These are phyloP conservation scores for Bergia puertoricense DNA, from an alignment of 92 coral and sea anemone species.

Conservation along the genomic window DNA sequence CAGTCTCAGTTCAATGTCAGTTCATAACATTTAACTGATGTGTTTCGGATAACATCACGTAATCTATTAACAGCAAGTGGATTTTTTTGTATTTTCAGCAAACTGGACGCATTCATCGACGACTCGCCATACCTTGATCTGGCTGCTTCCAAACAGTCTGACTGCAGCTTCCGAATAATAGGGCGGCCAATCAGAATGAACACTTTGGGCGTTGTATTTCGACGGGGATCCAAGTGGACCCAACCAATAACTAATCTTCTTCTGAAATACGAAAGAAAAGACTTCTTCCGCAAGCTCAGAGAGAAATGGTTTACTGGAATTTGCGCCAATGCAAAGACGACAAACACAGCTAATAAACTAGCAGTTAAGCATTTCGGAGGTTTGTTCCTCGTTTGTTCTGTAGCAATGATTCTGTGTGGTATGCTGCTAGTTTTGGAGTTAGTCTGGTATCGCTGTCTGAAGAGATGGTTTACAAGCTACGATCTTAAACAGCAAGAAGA, in stretches of 20 bases:
- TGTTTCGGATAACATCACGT: too few species aligned
- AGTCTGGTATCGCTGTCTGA: constrained; percentile 42
- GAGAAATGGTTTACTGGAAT: constrained; percentile 72
- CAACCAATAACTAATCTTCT: constrained; percentile 62
- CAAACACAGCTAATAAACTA: constrained; percentile 48
- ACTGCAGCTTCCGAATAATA: constrained; percentile 66
- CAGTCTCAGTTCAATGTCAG: too few species aligned
- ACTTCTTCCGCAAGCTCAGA: constrained; percentile 61
- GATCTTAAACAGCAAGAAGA: not conserved
- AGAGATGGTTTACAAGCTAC: constrained; percentile 15
- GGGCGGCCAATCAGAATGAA: constrained; percentile 66
- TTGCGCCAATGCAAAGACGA: constrained; percentile 47
- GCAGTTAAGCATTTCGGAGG: constrained; percentile 65
- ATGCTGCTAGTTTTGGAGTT: constrained; percentile 49
- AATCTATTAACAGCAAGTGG: not conserved
- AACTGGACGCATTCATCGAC: constrained; percentile 72
- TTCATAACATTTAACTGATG: too few species aligned
- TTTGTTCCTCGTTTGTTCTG: constrained; percentile 48
- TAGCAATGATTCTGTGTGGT: constrained; percentile 43
- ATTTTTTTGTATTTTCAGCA: constrained; percentile 36
- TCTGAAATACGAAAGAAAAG: constrained; percentile 64
- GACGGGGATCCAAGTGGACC: constrained; percentile 67
- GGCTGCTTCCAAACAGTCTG: constrained; percentile 72
- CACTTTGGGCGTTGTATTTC: constrained; percentile 65
- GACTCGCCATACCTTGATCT: constrained; percentile 82